These are phyloP conservation scores for Troides oblongomaculatus DNA, from an alignment of 2,888 invertebrate genomes.

Conservation along the genomic window DNA sequence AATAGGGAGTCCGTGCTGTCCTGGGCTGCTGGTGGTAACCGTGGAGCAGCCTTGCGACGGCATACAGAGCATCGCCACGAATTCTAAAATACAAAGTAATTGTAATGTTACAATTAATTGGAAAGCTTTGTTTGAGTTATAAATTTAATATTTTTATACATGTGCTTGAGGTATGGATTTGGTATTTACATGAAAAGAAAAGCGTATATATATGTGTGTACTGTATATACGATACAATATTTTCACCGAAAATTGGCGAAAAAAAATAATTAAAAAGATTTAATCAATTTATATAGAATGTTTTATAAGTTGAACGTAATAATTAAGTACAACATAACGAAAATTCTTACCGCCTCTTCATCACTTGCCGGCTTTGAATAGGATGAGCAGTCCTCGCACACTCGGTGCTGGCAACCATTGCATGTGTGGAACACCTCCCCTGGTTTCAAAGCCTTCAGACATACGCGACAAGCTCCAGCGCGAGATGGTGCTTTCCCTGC, in stretches of 20 bases:
- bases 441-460: constrained; percentile 92
- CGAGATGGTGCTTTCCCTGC: constrained; percentile 87
- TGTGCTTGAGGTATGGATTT: neutral
- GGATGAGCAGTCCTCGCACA: constrained; percentile 96
- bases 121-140: neutral
- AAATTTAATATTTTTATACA: neutral
- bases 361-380: constrained; percentile 92
- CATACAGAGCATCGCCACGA: constrained; percentile 95
- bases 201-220: no score
- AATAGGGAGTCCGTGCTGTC: constrained; percentile 92
- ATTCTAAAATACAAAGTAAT: constrained; percentile 68
- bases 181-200: neutral
- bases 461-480: constrained; percentile 89
- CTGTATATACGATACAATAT: no score
- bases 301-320: neutral
- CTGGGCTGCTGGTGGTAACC: constrained; percentile 86
- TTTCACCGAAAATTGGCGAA: no score
- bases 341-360: constrained; percentile 85
- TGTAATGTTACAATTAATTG: neutral
- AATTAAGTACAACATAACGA: neutral
- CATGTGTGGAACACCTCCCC: constrained; percentile 94
- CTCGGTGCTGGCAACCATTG: constrained; percentile 93
- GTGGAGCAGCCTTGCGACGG: constrained; percentile 88
- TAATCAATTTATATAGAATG: no score
- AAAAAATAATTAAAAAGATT: no score